Conservation (phyloP, 2,797 vertebrate genomes). For the Echeneis naucrates region DNA sequence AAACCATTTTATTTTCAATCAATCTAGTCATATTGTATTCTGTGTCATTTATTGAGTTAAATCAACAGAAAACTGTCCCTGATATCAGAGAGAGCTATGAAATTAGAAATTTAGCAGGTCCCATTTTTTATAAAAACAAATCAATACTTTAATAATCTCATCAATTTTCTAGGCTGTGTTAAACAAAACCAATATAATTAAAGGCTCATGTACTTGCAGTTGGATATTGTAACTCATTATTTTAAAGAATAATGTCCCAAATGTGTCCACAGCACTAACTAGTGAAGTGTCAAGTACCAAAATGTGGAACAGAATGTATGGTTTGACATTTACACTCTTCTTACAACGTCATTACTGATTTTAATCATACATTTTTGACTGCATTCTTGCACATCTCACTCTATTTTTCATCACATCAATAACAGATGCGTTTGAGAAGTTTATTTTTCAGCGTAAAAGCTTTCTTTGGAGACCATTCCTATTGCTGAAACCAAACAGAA, state of each 20-base stretch:
- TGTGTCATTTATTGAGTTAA: conserved; percentile 47
- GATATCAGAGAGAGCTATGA: not conserved
- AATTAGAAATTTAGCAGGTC: conserved; percentile 31
- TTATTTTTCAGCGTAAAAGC: not conserved
- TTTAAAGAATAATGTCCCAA: conserved; percentile 15
- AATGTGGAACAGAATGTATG: not conserved
- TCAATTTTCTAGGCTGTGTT: conserved; percentile 4
- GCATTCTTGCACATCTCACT: not conserved
- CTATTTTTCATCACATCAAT: not conserved
- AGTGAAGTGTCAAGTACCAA: not conserved
- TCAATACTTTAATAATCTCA: conserved; percentile 10
- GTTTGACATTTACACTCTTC: not conserved
- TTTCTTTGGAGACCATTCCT: not conserved
- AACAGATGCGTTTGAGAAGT: not conserved
- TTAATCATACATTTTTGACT: not conserved
- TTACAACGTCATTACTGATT: not conserved
- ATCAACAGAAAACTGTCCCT: conserved; percentile 27
- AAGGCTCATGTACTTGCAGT: not conserved
- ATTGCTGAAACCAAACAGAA: not conserved
- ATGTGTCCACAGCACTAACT: conserved; percentile 1
- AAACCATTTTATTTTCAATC: conserved; percentile 49
- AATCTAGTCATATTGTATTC: conserved; percentile 40
- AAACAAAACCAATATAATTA: conserved; percentile 13
- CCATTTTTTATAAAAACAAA: conserved; percentile 21
- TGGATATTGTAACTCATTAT: conserved; percentile 22